Conservation (phyloP, 2,888 invertebrate genomes). For the Athrips mouffetella region DNA sequence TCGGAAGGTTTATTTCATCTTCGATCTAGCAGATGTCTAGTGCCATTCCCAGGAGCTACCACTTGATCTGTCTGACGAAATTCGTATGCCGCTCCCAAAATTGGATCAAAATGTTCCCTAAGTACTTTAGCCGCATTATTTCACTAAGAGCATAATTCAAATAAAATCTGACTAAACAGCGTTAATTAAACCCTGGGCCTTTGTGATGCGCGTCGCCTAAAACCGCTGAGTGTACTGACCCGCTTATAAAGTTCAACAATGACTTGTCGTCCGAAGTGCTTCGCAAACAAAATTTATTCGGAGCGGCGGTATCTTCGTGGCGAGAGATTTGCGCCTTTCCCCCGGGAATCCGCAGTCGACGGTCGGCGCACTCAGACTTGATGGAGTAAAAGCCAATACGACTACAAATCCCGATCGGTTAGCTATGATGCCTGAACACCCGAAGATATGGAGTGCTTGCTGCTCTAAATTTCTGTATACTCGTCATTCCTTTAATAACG, state of each 20-base stretch:
- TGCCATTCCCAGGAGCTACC: too few relatives aligned
- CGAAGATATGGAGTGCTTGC: constrained; percentile 4
- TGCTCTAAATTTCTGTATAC: not conserved
- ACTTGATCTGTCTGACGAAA: too few relatives aligned
- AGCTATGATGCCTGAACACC: constrained; percentile 3
- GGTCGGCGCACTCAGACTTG: not conserved
- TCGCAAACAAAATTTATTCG: constrained; percentile 7
- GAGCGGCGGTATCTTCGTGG: not conserved
- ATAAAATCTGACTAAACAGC: constrained; percentile 13
- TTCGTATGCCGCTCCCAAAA: too few relatives aligned
- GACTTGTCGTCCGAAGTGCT: constrained; percentile 28
- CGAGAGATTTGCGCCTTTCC: not conserved
- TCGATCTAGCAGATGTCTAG: too few relatives aligned
- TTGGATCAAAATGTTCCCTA: too few relatives aligned
- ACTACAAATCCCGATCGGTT: constrained; percentile 6
- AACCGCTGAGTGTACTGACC: constrained; percentile 2
- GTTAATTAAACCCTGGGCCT: constrained; percentile 9
- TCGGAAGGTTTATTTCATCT: too few relatives aligned
- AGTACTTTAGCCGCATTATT: not conserved
- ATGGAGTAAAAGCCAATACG: constrained; percentile 10
- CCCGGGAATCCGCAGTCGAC: not conserved
- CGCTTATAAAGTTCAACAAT: constrained; percentile 40
- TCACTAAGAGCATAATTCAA: not conserved
- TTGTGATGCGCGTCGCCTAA: constrained; percentile 1
- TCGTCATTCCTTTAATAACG: not conserved